A percentile compares a stretch with the other conserved stretches of the same genome.
phyloP scores from a whole-genome alignment of 2,113 vertebrate species.

The Myiopsitta monachus region DNA sequence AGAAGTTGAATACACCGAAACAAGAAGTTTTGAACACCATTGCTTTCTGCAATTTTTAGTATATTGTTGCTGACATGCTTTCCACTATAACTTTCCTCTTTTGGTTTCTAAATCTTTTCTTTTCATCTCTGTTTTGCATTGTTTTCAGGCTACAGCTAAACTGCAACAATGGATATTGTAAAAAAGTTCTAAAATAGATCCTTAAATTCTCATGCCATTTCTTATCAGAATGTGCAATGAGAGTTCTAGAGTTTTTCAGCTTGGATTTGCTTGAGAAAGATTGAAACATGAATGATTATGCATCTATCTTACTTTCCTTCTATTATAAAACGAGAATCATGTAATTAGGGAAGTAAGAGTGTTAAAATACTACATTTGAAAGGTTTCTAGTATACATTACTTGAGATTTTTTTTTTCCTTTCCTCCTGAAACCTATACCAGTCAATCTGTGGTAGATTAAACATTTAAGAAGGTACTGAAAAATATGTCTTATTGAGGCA shows the following conservation, averaged over 20 bases:
- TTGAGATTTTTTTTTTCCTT: neutral
- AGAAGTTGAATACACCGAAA: neutral
- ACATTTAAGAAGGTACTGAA: neutral
- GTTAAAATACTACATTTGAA: neutral
- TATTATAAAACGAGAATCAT: neutral
- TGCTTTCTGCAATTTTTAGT: neutral
- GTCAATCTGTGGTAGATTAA: neutral
- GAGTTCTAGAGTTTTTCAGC: neutral
- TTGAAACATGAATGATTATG: neutral
- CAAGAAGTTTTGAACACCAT: neutral
- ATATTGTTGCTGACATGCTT: neutral
- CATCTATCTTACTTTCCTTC: neutral
- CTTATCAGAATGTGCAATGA: neutral
- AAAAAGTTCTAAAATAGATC: neutral
- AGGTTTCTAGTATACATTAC: neutral
- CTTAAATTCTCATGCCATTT: neutral
- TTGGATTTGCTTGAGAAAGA: neutral
- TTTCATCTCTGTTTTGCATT: neutral
- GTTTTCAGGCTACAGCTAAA: neutral
- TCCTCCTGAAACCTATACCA: neutral
- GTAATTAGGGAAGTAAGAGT: rapidly evolving
- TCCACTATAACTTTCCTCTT: neutral
- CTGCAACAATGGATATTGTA: neutral
- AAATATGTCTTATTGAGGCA: neutral
- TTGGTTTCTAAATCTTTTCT: neutral